Percentiles rank a stretch among this genome's conserved stretches.
Conservation (phyloP, 2,797 vertebrate genomes). For the Bradypodion ventrale region DNA sequence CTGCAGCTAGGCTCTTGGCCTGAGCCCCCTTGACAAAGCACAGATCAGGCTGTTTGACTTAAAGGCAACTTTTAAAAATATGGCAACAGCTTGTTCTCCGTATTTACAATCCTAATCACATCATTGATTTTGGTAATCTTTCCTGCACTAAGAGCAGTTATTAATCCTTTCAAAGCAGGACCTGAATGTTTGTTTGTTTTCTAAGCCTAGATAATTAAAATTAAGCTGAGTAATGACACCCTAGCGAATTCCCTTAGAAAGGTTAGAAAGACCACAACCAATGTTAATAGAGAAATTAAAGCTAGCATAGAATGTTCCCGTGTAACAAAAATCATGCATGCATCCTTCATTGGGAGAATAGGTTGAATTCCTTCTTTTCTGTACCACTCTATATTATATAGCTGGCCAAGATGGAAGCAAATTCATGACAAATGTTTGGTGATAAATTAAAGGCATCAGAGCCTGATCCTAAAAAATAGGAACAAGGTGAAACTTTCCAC, state of each 20-base stretch:
- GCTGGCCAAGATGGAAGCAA: background rate
- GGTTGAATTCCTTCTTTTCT: background rate
- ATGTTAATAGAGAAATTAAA: conserved; percentile 29
- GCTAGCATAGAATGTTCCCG: background rate
- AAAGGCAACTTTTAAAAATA: conserved; percentile 56
- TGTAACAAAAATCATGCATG: conserved; percentile 12
- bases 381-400: background rate
- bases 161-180: conserved; percentile 67
- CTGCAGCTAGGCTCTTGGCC: conserved; percentile 60
- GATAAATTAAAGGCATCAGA: conserved; percentile 22
- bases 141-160: conserved; percentile 63
- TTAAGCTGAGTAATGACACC: conserved; percentile 62
- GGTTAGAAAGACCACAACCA: conserved; percentile 9
- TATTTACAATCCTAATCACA: conserved; percentile 75
- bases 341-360: background rate
- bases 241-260: conserved; percentile 27
- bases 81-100: conserved; percentile 62
- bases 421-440: background rate
- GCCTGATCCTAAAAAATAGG: background rate
- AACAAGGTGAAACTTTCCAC: background rate
- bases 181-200: conserved; percentile 33
- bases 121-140: conserved; percentile 75
- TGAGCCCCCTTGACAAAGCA: conserved; percentile 56
- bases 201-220: conserved; percentile 64
- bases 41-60: conserved; percentile 53